A percentile compares a stretch with the other conserved stretches of the same genome.
These are phyloP conservation scores for Hestina assimilis DNA, from an alignment of 1,140 invertebrate genomes.

Conservation along the genomic window DNA sequence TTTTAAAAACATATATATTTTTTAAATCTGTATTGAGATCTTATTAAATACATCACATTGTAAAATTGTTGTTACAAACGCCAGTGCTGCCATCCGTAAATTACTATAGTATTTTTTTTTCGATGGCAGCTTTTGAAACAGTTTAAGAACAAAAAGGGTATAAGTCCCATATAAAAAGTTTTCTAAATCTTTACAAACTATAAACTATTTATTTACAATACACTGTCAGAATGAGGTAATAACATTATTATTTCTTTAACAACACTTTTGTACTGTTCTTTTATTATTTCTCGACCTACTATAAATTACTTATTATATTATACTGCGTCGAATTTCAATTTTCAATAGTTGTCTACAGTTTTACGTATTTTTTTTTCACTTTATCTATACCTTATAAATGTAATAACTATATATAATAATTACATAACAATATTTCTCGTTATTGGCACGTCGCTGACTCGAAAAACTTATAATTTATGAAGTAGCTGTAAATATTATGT, in stretches of 20 bases:
- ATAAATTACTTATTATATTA: slow-evolving; percentile 49
- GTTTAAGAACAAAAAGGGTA: slow-evolving; percentile 25
- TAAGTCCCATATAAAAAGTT: slow-evolving; percentile 40
- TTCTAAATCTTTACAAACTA: slow-evolving; percentile 40
- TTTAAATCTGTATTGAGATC: slow-evolving; percentile 60
- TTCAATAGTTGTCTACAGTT: slow-evolving; percentile 43
- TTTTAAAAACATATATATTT: slow-evolving; percentile 34
- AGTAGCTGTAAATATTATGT: slow-evolving; percentile 1
- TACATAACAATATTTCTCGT: slow-evolving; percentile 59
- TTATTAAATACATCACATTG: slow-evolving; percentile 68
- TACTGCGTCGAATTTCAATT: slow-evolving; percentile 42
- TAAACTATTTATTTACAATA: slow-evolving; percentile 60
- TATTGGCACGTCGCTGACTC: slow-evolving; percentile 69
- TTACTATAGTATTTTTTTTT: slow-evolving; percentile 11
- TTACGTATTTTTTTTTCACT: slow-evolving; percentile 49
- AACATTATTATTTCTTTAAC: slow-evolving; percentile 33
- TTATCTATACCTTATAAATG: slow-evolving; percentile 64
- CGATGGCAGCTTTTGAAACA: slow-evolving; percentile 26
- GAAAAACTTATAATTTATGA: slow-evolving; percentile 32
- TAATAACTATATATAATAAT: slow-evolving; percentile 70
- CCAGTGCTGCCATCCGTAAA: slow-evolving; percentile 39
- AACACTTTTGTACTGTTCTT: slow-evolving; percentile 58
- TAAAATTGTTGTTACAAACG: slow-evolving; percentile 46
- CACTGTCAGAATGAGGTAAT: slow-evolving; percentile 70
- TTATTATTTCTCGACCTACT: slow-evolving; percentile 42